Evolutionary conservation across 92 coral and sea anemone species (phyloP).

Genomic region (Diadumene lineata): DNA sequence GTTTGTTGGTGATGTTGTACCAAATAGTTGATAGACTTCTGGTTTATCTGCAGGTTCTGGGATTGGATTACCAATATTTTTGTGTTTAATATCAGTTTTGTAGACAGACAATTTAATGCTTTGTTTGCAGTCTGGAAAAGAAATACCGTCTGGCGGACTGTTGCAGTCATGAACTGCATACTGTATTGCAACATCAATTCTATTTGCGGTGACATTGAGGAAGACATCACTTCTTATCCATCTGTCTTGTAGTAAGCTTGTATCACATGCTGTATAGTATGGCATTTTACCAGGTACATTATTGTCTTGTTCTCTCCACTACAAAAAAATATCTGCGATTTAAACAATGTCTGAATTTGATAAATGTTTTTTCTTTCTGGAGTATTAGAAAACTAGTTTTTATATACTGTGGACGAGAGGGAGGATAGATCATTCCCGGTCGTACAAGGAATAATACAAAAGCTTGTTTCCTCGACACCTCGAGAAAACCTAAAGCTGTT

Average conservation of each 20-base stretch:
- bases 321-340: background rate
- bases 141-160: no score
- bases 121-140: background rate
- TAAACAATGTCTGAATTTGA: no score
- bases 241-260: slow-evolving; percentile 1
- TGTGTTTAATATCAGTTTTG: slow-evolving; percentile 10
- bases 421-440: no score
- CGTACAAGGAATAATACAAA: background rate
- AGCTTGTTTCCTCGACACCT: no score
- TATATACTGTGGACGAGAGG: no score
- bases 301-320: slow-evolving; percentile 44
- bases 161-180: slow-evolving; percentile 36
- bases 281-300: background rate
- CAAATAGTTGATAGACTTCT: slow-evolving; percentile 3
- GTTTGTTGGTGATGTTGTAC: slow-evolving; percentile 22
- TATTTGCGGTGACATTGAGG: slow-evolving; percentile 23
- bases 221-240: slow-evolving; percentile 50
- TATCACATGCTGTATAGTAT: background rate
- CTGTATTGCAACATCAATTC: slow-evolving; percentile 38
- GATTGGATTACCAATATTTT: background rate
- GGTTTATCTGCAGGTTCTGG: slow-evolving; percentile 18
- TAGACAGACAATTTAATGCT: slow-evolving; percentile 33
- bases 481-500: no score
- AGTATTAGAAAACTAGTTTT: no score
- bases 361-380: no score